Base-by-base conservation (phyloP, 2,113 vertebrate species). In the Acrocephalus kingi region DNA sequence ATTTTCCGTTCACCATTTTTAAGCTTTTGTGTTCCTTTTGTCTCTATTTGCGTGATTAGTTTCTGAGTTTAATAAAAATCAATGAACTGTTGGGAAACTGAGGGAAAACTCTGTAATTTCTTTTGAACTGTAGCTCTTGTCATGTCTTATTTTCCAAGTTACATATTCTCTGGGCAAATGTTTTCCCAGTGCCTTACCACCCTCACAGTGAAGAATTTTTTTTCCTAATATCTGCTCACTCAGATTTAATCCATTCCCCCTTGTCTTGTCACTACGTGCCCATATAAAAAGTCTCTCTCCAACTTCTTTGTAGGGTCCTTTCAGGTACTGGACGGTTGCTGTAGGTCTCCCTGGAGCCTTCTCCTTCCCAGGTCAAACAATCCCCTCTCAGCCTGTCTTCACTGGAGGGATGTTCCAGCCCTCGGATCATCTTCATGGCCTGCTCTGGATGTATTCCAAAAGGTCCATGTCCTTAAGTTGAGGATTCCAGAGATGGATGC, bases 41-140 rank as follows among this genome's bases (percentile, higher is more conserved):
- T 72, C 25, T 93, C 52, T 71, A 6, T 78, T 87, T 84, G 48
- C 74, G 15, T 80, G 22, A 46, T 71, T 43, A 46, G 25, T 78
- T 81, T 89, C 35, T 54, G 56, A 74, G 37, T 87, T 66, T 56
- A 89, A 84, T 87, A 73, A 86, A 67, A 92, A 41, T 72, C 10
- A 62, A 30, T 21, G 8, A 66, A 55, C 30, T 51, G 8, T 68
- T 86, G 72, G 52, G 35, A 77, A 91, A 82, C 21, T 16, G 72
- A 67, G 30, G 22, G 39, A 37, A 76, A 81, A 45, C 15, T 31
- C 35, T 52, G 1, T 28, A 62, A 22, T 45, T 91, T 51, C 31
- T 89, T 64, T 24, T 69, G 24, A 87, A 25, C 18, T 51, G 24
- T 35, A 89, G 23, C 15, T 67, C 8, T 46, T 22, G 31, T 37